Evolutionary conservation across 2,888 invertebrate species (phyloP).

Genomic region (Chironomus riparius): DNA sequence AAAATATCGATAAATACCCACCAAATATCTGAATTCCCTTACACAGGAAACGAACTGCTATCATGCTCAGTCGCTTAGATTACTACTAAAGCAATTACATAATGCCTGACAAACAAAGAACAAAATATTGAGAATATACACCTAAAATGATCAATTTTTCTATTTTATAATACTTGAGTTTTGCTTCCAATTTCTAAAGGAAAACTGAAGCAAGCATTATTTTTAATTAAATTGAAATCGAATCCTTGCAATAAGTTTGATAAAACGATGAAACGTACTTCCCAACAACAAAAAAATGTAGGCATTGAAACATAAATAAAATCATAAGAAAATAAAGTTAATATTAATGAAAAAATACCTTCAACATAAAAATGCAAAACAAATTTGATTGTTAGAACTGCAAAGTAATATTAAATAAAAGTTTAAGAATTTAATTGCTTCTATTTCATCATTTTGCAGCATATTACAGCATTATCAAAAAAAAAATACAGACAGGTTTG

Average conservation of each 20-base stretch:
- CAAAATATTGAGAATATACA: background rate
- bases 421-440: background rate
- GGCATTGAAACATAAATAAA: background rate
- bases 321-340: background rate
- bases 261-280: no score
- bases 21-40: no score
- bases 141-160: background rate
- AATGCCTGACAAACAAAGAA: background rate
- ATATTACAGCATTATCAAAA: no score
- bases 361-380: background rate
- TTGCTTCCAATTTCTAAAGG: background rate
- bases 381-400: background rate
- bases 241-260: no score
- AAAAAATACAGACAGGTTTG: no score
- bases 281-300: background rate
- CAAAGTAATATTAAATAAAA: background rate
- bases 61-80: background rate
- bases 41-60: background rate
- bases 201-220: background rate
- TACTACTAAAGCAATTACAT: background rate
- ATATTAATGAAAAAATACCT: background rate
- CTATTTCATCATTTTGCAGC: no score
- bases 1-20: no score
- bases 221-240: background rate
- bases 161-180: background rate